Conservation (phyloP, 2,888 invertebrate genomes). For the Brassicogethes aeneus region DNA sequence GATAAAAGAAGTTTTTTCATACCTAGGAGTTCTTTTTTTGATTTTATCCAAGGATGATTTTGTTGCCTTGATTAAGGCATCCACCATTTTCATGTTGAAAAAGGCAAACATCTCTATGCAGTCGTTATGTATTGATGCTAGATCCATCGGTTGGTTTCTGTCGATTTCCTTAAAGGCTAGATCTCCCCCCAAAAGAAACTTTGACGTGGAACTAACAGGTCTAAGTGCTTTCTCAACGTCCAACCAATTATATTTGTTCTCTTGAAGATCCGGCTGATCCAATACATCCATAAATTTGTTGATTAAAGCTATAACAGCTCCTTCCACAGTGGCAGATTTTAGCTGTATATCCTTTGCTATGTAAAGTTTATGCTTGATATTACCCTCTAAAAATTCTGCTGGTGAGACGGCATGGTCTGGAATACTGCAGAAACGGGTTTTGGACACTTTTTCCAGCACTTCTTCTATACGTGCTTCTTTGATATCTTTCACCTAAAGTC, state of each 20-base stretch:
- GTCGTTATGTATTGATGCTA: constrained; percentile 55
- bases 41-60: constrained; percentile 64
- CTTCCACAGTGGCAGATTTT: constrained; percentile 60
- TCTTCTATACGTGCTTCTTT: constrained; percentile 67
- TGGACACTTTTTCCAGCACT: constrained; percentile 54
- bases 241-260: constrained; percentile 54
- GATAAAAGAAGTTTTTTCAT: constrained; percentile 3
- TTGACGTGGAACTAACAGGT: constrained; percentile 51
- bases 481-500: constrained; percentile 50
- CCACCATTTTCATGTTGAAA: constrained; percentile 67
- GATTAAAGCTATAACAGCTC: constrained; percentile 67
- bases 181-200: constrained; percentile 46
- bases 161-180: constrained; percentile 59
- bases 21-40: constrained; percentile 48
- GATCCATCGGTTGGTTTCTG: constrained; percentile 49
- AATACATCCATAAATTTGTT: constrained; percentile 63
- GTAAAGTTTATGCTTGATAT: constrained; percentile 44
- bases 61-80: constrained; percentile 65
- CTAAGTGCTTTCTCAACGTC: constrained; percentile 53
- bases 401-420: constrained; percentile 55
- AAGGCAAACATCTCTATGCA: constrained; percentile 74
- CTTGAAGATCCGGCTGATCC: constrained; percentile 48
- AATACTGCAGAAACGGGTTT: constrained; percentile 53
- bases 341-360: constrained; percentile 45
- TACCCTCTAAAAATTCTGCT: constrained; percentile 51